phyloP scores from a whole-genome alignment of 2,888 invertebrate genomes.

The Romanomermis culicivorax region DNA sequence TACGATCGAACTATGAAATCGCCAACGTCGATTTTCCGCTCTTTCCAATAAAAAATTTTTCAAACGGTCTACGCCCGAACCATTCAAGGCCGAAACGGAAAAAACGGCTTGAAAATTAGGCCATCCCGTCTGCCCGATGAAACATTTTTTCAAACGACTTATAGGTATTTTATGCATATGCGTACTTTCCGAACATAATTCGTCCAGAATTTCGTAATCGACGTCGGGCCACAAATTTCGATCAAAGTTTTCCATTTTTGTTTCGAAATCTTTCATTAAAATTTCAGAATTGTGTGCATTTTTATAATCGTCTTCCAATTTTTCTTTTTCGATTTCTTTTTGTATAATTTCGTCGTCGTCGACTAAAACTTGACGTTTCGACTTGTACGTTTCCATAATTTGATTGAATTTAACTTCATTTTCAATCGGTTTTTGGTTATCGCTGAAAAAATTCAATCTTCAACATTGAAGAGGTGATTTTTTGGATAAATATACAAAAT shows the following conservation, averaged over 20 bases:
- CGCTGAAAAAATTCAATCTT: no score
- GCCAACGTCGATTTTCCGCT: conserved; percentile 37
- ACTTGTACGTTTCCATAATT: no score
- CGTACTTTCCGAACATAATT: background rate
- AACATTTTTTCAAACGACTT: conserved; percentile 25
- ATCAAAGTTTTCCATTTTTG: background rate
- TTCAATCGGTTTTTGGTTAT: no score
- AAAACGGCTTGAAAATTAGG: conserved; percentile 66
- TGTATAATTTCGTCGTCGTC: no score
- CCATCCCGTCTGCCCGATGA: conserved; percentile 38
- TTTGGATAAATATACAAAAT: no score
- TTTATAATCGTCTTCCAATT: no score
- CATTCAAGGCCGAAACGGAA: conserved; percentile 63
- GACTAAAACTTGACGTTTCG: no score
- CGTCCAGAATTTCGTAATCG: background rate
- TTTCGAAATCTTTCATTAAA: no score
- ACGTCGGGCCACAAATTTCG: background rate
- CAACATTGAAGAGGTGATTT: no score
- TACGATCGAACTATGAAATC: conserved; percentile 44
- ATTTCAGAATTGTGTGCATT: no score
- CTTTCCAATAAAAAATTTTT: conserved; percentile 32
- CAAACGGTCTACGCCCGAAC: conserved; percentile 50
- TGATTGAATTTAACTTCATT: no score
- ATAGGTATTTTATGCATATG: conserved; percentile 34
- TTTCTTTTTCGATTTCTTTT: no score